Evolutionary conservation across 30 jellyfish, hydroid and myxozoan species (phyloP).

Genomic region (Pelagia noctiluca): DNA sequence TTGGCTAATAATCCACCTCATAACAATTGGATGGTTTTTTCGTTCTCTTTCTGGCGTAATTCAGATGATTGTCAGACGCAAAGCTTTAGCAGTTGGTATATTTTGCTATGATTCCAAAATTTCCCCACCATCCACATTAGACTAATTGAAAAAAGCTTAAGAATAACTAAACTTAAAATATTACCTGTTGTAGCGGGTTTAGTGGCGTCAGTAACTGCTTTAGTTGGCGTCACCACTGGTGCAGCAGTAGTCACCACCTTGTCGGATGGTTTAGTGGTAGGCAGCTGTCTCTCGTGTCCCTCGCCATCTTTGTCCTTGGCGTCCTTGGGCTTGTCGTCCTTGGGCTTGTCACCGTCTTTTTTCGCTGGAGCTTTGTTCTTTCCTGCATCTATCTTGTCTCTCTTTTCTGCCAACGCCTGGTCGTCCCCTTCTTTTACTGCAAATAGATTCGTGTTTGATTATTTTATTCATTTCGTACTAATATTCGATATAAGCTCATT

Average conservation of each 20-base stretch:
- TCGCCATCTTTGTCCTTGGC: slow-evolving; percentile 26
- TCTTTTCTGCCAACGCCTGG: slow-evolving; percentile 43
- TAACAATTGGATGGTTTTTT: no score
- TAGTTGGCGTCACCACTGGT: slow-evolving; percentile 33
- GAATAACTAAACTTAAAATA: no score
- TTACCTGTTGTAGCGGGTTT: slow-evolving; percentile 67
- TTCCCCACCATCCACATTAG: no score
- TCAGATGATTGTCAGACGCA: no score
- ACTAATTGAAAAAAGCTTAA: no score
- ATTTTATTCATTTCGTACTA: no score
- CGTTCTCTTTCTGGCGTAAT: no score
- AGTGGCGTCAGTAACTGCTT: slow-evolving; percentile 46
- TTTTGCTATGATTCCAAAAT: no score
- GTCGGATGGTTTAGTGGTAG: slow-evolving; percentile 11
- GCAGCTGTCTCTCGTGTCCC: slow-evolving; percentile 26
- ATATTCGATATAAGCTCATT: no score
- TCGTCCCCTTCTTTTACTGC: slow-evolving; percentile 88
- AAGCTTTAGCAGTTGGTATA: no score
- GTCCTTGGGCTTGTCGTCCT: slow-evolving; percentile 3
- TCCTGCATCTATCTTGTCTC: slow-evolving; percentile 57
- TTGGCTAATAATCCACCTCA: no score
- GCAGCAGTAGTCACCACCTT: slow-evolving; percentile 42
- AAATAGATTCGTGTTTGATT: no score
- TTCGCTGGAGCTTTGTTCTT: slow-evolving; percentile 33
- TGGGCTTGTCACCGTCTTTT: slow-evolving; percentile 18